phyloP scores from a whole-genome alignment of 2,888 invertebrate species.

The Kryphioiulus occultus region DNA sequence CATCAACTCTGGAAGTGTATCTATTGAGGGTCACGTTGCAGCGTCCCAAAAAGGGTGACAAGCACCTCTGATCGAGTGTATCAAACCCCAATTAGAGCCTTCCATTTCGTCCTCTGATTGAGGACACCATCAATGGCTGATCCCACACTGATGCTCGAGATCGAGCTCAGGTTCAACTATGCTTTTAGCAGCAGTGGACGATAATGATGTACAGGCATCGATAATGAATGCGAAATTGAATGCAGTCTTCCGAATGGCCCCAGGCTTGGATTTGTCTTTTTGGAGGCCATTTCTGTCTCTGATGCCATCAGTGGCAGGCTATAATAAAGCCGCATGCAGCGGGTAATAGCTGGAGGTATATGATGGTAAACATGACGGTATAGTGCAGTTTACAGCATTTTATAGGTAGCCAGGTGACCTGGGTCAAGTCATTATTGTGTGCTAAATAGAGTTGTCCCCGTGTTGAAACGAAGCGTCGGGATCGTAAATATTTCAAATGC shows the following conservation, averaged over 20 bases:
- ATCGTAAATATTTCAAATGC: constrained; percentile 42
- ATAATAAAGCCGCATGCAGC: constrained; percentile 14
- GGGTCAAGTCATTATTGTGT: constrained; percentile 47
- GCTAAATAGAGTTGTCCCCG: constrained; percentile 43
- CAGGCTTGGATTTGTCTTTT: not conserved
- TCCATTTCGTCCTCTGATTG: not conserved
- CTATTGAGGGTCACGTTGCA: not conserved
- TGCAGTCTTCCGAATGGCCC: not conserved
- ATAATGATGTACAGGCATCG: not conserved
- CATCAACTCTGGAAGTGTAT: not conserved
- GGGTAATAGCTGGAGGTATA: constrained; percentile 32
- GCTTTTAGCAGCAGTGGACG: not conserved
- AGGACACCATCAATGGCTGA: not conserved
- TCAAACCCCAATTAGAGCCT: not conserved
- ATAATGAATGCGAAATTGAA: not conserved
- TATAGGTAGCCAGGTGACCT: constrained; percentile 41
- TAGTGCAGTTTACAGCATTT: constrained; percentile 45
- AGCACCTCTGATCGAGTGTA: not conserved
- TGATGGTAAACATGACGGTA: constrained; percentile 43
- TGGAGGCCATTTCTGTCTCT: not conserved
- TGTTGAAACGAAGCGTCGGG: constrained; percentile 24
- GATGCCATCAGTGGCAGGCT: not conserved
- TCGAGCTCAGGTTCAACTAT: not conserved
- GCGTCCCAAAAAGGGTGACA: not conserved
- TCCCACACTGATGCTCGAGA: not conserved